Evolutionary conservation across 2,888 invertebrate species (phyloP).

Genomic region (Camponotus fellah): DNA sequence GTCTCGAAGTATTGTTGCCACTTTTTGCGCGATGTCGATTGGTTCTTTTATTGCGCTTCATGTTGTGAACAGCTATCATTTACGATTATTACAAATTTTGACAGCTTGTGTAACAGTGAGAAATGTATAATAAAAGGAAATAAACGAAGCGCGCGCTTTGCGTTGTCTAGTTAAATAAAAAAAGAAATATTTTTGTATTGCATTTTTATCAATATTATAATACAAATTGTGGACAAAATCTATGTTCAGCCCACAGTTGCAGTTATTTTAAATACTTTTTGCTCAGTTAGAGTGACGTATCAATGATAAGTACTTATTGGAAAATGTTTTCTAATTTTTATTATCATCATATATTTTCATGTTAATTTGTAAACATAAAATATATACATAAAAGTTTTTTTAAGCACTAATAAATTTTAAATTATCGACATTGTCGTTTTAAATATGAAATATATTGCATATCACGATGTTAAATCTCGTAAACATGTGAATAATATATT

Average conservation of each 20-base stretch:
- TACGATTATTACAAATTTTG: no score
- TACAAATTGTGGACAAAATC: not conserved
- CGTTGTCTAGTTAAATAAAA: not conserved
- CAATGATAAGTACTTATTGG: constrained; percentile 7
- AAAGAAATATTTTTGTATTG: not conserved
- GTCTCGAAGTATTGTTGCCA: no score
- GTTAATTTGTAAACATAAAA: not conserved
- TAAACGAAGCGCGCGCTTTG: no score
- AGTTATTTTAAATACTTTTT: not conserved
- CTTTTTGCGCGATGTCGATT: no score
- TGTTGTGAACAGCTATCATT: no score
- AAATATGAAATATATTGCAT: not conserved
- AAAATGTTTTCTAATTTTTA: constrained; percentile 10
- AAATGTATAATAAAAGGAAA: no score
- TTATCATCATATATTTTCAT: not conserved
- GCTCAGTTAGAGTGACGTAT: not conserved
- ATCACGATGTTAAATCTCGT: not conserved
- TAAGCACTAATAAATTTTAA: not conserved
- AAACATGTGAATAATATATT: not conserved
- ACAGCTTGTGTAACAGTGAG: no score
- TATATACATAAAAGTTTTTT: not conserved
- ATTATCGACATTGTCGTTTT: constrained; percentile 11
- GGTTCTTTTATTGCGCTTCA: no score
- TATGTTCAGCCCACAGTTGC: not conserved
- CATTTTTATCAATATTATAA: not conserved